Conservation (phyloP, 2,113 vertebrate species). For the Ramphastos sulfuratus region DNA sequence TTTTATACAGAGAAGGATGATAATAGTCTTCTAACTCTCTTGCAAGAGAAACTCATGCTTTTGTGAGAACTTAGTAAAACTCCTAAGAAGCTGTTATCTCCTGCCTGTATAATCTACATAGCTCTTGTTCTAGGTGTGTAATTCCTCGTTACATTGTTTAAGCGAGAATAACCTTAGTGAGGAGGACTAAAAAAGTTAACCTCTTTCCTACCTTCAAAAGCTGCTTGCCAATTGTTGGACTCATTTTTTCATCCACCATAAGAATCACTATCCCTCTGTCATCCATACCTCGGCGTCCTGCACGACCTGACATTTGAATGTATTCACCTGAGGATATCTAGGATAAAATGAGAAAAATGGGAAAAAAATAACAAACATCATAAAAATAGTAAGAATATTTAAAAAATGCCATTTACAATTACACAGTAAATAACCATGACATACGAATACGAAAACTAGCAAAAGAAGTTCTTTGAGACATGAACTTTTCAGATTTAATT, state of each 20-base stretch:
- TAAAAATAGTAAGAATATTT: neutral
- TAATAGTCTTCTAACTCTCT: neutral
- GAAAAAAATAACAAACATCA: neutral
- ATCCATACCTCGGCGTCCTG: conserved; percentile 97
- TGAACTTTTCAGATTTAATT: neutral
- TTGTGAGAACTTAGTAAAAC: neutral
- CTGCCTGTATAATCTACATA: neutral
- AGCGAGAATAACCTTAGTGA: neutral
- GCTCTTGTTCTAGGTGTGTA: neutral
- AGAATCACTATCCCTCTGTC: conserved; percentile 98
- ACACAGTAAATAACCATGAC: neutral
- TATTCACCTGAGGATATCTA: conserved; percentile 98
- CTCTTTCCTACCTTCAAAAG: conserved; percentile 88
- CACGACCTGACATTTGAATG: conserved; percentile 98
- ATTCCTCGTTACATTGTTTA: neutral
- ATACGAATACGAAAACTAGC: neutral
- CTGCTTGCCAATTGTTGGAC: conserved; percentile 92
- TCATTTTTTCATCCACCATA: conserved; percentile 99
- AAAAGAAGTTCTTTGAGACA: neutral
- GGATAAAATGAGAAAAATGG: neutral
- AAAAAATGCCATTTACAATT: neutral
- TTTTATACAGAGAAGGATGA: neutral
- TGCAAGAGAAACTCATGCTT: neutral
- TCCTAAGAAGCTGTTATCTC: neutral
- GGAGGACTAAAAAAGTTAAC: neutral